Evolutionary conservation across 1,140 invertebrate genomes (phyloP).

Genomic region (Reticulitermes speratus): DNA sequence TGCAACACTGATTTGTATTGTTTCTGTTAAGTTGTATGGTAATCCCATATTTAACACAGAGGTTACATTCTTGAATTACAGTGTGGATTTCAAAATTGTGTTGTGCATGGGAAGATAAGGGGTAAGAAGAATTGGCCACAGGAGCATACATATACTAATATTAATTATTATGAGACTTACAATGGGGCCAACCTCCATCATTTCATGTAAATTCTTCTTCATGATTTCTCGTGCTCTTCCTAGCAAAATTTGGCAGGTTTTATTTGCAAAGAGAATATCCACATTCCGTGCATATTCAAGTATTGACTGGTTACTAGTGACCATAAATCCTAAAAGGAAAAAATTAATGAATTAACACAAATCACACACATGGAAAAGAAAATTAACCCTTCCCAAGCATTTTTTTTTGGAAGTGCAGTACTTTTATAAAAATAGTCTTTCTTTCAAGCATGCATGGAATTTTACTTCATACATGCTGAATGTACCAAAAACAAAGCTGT

Average conservation of each 20-base stretch:
- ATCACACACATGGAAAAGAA: too few species aligned
- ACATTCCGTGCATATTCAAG: constrained; percentile 73
- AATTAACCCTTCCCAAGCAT: too few species aligned
- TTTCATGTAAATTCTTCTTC: constrained; percentile 77
- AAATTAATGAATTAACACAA: background rate
- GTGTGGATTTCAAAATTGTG: background rate
- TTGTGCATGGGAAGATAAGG: background rate
- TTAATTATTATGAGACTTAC: constrained; percentile 35
- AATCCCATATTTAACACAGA: background rate
- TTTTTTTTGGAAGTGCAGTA: too few species aligned
- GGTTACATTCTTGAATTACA: background rate
- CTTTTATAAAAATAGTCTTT: too few species aligned
- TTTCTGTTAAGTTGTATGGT: too few species aligned
- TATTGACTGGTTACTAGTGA: constrained; percentile 51
- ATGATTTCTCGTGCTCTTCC: constrained; percentile 70
- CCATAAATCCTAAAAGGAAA: constrained; percentile 52
- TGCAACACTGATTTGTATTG: too few species aligned
- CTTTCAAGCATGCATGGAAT: too few species aligned
- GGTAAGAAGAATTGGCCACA: too few species aligned
- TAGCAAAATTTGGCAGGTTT: constrained; percentile 72
- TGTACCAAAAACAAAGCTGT: too few species aligned
- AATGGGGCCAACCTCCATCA: constrained; percentile 56
- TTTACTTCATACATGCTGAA: too few species aligned
- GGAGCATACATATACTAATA: background rate
- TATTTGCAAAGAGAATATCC: constrained; percentile 74